Base-by-base conservation (phyloP, 2,797 vertebrate genomes). In the Ibycter americanus region DNA sequence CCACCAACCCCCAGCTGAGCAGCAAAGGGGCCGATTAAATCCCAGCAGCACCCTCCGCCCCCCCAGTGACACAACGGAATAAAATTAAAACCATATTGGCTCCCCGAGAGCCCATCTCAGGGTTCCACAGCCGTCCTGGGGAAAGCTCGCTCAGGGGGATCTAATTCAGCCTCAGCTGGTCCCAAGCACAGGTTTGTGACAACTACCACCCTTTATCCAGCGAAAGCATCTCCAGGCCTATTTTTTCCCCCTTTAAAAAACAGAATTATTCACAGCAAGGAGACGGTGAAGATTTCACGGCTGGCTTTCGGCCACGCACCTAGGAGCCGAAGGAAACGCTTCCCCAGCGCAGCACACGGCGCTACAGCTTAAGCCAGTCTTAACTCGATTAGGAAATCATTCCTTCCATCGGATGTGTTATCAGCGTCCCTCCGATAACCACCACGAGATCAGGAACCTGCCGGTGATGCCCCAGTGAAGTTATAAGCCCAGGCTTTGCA, bases 251-350 rank as follows among this genome's bases (percentile, higher is more conserved):
- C 13, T 77, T 55, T 20, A 15, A 72, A 67, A 67, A 29, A 15
- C 6, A 5, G 26, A 54, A 74, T 38, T 25, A 51, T 23, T 49
- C 62, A 32, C 22, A 12, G 15, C 1, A 15, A 12, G 72, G 51
- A 31, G 13, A 25, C 0, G 1, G 83, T 0, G 61, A 70, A 3
- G 12, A 36, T 54, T 61, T 40, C 70, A 9, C 11, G 0, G 0
- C 70, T 47, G 34, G 31, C 38, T 49, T 34, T 67, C 11, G 26
- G 54, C n/a, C 36, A 11, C 18, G 5, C 44, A 29, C 31, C 44
- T 8, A 17, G 34, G 29, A 81, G 73, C 49, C 0, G 6, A 54
- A 6, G 49, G 40, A 54, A 34, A 17, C 4, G 2, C 8, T 36
- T 58, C 79, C 63, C 58, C 55, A 15, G 27, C 6, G 0, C 52